Evolutionary conservation across 2,797 vertebrate species (phyloP).

Genomic region (Acanthornis magna): DNA sequence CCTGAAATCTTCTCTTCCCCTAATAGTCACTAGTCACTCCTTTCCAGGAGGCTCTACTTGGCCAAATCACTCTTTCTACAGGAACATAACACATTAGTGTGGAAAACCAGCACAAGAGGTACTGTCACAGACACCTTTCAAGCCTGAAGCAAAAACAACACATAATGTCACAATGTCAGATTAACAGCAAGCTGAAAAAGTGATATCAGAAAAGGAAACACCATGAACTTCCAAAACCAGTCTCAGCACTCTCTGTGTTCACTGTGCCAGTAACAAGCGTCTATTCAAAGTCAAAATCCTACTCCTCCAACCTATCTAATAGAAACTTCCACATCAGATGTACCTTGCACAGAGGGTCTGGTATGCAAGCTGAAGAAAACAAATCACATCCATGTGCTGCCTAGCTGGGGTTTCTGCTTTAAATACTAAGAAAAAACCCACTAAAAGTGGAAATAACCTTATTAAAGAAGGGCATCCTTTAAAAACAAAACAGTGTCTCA

Average conservation of each 20-base stretch:
- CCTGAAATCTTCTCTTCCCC: not conserved
- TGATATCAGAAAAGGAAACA: not conserved
- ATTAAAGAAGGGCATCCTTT: not conserved
- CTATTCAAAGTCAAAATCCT: not conserved
- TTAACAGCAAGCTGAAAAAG: not conserved
- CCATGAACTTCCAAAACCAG: not conserved
- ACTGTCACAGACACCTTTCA: not conserved
- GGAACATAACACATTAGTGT: fast-evolving
- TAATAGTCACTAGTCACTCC: not conserved
- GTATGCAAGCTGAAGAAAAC: not conserved
- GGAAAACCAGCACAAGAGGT: not conserved
- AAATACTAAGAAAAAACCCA: not conserved
- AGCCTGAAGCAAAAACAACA: not conserved
- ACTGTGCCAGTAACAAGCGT: not conserved
- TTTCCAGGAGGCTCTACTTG: not conserved
- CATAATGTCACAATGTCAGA: not conserved
- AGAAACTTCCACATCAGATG: not conserved
- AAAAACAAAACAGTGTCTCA: not conserved
- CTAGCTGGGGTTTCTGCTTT: not conserved
- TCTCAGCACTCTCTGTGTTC: not conserved
- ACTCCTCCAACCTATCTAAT: not conserved
- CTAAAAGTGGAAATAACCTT: not conserved
- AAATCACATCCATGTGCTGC: not conserved
- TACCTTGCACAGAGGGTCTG: not conserved
- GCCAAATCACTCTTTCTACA: not conserved